Conservation (phyloP, 2,888 invertebrate genomes). For the Sinohyriopsis cumingii region DNA sequence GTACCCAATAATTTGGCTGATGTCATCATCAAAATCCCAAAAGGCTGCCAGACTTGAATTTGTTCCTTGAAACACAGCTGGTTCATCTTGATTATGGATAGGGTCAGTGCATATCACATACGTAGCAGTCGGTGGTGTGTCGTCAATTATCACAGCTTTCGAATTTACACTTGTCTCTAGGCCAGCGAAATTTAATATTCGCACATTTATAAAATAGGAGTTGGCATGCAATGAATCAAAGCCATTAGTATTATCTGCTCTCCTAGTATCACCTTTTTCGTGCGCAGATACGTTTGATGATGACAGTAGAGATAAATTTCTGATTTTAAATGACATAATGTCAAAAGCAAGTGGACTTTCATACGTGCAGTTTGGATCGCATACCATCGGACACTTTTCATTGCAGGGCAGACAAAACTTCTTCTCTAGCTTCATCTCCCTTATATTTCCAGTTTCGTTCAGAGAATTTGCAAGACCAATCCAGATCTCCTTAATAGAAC, state of each 20-base stretch:
- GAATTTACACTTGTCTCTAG: conserved; percentile 33
- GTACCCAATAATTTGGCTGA: conserved; percentile 34
- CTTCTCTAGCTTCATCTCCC: conserved; percentile 20
- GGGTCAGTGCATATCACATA: conserved; percentile 51
- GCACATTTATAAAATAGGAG: conserved; percentile 45
- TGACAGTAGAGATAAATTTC: conserved; percentile 11
- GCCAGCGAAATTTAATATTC: conserved; percentile 45
- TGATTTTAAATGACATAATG: conserved; percentile 15
- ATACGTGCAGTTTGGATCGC: conserved; percentile 23
- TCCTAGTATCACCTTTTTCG: too few species aligned
- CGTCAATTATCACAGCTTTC: conserved; percentile 44
- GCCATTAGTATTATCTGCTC: too few species aligned
- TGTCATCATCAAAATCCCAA: conserved; percentile 47
- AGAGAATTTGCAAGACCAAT: conserved; percentile 39
- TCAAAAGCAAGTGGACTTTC: conserved; percentile 21
- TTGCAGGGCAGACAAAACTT: conserved; percentile 39
- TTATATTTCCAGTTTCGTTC: conserved; percentile 27
- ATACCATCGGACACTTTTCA: conserved; percentile 28
- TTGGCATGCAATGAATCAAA: conserved; percentile 2
- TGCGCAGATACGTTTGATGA: background rate
- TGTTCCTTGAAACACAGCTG: conserved; percentile 41
- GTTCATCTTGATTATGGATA: conserved; percentile 40
- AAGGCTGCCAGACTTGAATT: conserved; percentile 42
- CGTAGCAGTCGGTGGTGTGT: conserved; percentile 38
- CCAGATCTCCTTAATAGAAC: conserved; percentile 46